Evolutionary conservation across 2,888 invertebrate species (phyloP).

Genomic region (Campoletis raptor): DNA sequence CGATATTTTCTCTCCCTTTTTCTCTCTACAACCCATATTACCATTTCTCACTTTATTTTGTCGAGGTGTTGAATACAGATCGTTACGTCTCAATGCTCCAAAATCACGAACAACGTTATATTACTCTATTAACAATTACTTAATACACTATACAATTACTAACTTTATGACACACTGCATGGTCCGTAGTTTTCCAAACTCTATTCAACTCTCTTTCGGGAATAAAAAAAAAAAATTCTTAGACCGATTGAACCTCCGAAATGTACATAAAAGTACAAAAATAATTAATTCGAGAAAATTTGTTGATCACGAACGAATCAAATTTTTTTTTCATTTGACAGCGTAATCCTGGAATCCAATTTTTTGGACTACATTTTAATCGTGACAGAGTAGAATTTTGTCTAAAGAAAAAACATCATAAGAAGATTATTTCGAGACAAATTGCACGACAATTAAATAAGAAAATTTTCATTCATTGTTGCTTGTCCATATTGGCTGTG

Average conservation of each 20-base stretch:
- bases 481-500: no score
- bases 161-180: not conserved
- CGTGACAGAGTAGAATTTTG: no score
- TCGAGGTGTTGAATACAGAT: slow-evolving; percentile 9
- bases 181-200: not conserved
- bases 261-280: not conserved
- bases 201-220: not conserved
- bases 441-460: no score
- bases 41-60: not conserved
- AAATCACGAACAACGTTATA: slow-evolving; percentile 10
- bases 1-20: slow-evolving; percentile 69
- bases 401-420: no score
- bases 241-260: not conserved
- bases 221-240: not conserved
- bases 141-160: not conserved
- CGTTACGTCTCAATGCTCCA: slow-evolving; percentile 80
- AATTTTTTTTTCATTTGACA: no score
- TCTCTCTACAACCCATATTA: not conserved
- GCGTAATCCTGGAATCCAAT: no score
- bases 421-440: no score
- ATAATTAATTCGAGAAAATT: not conserved
- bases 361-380: no score
- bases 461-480: no score
- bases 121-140: slow-evolving; percentile 16
- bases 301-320: no score